Conservation (phyloP, 2,113 vertebrate genomes). For the Sterrhoptilus dennistouni region DNA sequence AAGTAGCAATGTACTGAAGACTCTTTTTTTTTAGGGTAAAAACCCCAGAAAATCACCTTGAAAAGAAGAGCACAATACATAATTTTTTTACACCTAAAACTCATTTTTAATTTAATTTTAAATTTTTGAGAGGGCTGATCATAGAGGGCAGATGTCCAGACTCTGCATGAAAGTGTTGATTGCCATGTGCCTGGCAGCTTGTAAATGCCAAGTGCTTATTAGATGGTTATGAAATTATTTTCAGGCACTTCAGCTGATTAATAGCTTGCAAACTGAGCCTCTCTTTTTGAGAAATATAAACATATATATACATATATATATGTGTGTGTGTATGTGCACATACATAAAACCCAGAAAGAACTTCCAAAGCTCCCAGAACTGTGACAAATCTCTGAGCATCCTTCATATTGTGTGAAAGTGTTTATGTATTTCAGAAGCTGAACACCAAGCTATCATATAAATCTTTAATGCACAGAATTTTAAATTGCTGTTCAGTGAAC, state of each 20-base stretch:
- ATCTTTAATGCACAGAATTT: constrained; percentile 6
- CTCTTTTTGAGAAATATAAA: not conserved
- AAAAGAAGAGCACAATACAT: not conserved
- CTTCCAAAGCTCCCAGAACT: not conserved
- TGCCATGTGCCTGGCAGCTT: constrained; percentile 13
- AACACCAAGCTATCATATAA: not conserved
- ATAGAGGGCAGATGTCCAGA: not conserved
- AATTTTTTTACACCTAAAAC: not conserved
- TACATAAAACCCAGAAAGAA: not conserved
- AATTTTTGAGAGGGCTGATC: not conserved
- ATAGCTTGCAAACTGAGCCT: constrained; percentile 17
- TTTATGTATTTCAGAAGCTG: not conserved
- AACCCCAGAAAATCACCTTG: not conserved
- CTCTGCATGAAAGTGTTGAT: not conserved
- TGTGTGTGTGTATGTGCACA: rapidly evolving
- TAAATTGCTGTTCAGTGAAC: not conserved
- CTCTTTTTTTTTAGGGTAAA: not conserved
- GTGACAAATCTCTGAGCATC: not conserved
- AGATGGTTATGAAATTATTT: constrained; percentile 35
- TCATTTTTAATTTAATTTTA: not conserved
- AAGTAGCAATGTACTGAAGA: not conserved
- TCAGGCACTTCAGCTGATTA: constrained; percentile 5
- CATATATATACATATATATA: too few relatives aligned
- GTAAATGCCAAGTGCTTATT: constrained; percentile 56
- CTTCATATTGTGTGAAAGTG: not conserved